A percentile compares a stretch with the other conserved stretches of the same genome.
Evolutionary conservation across 1,140 invertebrate species (phyloP).

Genomic region (Nomia melanderi): DNA sequence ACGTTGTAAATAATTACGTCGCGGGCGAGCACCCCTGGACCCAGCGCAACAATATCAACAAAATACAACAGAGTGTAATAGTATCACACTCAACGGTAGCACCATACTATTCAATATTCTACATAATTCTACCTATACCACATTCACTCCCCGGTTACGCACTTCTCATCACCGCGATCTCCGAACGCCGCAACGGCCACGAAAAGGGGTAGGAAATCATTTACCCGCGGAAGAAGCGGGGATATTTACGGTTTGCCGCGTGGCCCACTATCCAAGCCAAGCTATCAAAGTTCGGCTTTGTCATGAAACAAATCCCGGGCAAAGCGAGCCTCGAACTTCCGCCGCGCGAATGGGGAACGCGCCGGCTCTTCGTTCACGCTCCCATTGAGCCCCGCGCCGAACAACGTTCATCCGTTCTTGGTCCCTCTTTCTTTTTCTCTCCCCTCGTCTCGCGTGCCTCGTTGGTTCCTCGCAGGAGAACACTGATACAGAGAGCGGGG

Average conservation of each 20-base stretch:
- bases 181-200: not conserved
- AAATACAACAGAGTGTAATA: too few species aligned
- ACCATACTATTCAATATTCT: too few species aligned
- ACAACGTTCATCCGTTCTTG: not conserved
- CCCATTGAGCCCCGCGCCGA: not conserved
- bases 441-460: constrained; percentile 21
- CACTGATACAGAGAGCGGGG: not conserved
- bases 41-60: too few species aligned
- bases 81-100: too few species aligned
- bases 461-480: constrained; percentile 3
- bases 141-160: not conserved
- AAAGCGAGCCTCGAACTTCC: not conserved
- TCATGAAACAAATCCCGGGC: not conserved
- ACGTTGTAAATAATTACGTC: too few species aligned
- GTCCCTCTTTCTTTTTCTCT: constrained; percentile 11
- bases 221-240: not conserved
- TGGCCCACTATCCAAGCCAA: too few species aligned
- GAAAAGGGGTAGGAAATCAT: not conserved
- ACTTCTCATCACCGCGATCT: not conserved
- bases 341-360: not conserved
- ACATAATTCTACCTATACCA: too few species aligned
- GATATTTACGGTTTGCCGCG: not conserved
- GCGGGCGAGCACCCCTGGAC: too few species aligned
- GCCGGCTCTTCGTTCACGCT: not conserved
- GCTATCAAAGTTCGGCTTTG: not conserved